phyloP scores from a whole-genome alignment of 2,888 invertebrate species.

The Blastobasis lacticolella region DNA sequence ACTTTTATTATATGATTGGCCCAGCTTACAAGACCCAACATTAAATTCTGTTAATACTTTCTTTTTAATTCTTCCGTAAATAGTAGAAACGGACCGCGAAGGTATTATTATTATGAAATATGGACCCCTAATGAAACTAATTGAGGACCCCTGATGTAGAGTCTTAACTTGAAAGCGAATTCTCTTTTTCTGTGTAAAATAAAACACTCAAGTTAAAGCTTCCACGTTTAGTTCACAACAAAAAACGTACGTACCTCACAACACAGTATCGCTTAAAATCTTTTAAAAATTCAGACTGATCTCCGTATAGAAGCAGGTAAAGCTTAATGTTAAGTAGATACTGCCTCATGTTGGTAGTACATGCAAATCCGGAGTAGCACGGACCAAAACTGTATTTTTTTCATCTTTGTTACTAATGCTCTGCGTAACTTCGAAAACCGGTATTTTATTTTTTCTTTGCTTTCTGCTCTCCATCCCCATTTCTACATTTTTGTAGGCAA shows the following conservation, averaged over 20 bases:
- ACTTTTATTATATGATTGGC: neutral
- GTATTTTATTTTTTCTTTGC: no score
- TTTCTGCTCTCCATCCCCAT: no score
- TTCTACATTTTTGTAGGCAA: no score
- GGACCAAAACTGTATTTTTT: no score
- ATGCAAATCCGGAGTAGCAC: no score
- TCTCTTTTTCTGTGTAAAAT: neutral
- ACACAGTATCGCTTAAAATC: slow-evolving; percentile 16
- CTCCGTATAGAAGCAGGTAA: slow-evolving; percentile 1
- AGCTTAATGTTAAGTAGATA: no score
- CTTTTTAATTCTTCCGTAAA: neutral
- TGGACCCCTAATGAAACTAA: no score
- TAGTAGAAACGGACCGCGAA: neutral
- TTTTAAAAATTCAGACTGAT: slow-evolving; percentile 39
- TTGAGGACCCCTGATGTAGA: neutral
- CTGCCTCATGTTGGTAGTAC: no score
- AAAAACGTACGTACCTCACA: neutral
- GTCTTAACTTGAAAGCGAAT: neutral
- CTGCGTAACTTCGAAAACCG: no score
- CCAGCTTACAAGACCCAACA: neutral
- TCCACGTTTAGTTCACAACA: neutral
- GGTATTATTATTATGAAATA: no score
- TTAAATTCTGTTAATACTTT: neutral
- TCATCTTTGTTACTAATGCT: no score
- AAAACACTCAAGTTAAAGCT: neutral